A percentile compares a stretch with the other conserved stretches of the same genome.
These are phyloP conservation scores for Onychomys leucogaster DNA, from an alignment of 2,797 vertebrate species.

Conservation along the genomic window DNA sequence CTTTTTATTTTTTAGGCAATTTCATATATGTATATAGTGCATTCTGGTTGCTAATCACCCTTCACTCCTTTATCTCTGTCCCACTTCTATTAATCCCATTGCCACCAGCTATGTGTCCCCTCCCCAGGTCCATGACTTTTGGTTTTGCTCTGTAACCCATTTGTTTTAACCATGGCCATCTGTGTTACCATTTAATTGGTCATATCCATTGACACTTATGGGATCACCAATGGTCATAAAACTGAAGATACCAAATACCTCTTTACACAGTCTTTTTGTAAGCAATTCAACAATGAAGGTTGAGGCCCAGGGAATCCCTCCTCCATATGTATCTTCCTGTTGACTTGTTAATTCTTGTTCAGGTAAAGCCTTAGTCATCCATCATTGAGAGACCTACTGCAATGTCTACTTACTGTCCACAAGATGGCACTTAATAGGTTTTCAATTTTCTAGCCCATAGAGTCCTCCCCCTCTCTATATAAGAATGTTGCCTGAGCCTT, in stretches of 20 bases:
- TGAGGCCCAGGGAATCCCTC: neutral
- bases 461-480: neutral
- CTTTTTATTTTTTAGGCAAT: neutral
- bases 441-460: neutral
- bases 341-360: neutral
- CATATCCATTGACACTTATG: neutral
- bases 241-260: neutral
- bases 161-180: neutral
- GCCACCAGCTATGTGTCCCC: neutral
- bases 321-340: neutral
- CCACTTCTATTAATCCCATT: neutral
- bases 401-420: neutral
- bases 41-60: neutral
- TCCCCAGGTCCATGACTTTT: neutral
- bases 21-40: neutral
- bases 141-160: neutral
- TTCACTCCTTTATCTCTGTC: neutral
- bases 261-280: neutral
- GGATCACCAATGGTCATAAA: neutral
- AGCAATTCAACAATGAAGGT: neutral
- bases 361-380: neutral
- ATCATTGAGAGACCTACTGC: neutral
- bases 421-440: neutral
- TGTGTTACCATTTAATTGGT: neutral
- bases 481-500: neutral